Conservation (phyloP, 1,140 invertebrate genomes). For the Polypedilum pembai region DNA sequence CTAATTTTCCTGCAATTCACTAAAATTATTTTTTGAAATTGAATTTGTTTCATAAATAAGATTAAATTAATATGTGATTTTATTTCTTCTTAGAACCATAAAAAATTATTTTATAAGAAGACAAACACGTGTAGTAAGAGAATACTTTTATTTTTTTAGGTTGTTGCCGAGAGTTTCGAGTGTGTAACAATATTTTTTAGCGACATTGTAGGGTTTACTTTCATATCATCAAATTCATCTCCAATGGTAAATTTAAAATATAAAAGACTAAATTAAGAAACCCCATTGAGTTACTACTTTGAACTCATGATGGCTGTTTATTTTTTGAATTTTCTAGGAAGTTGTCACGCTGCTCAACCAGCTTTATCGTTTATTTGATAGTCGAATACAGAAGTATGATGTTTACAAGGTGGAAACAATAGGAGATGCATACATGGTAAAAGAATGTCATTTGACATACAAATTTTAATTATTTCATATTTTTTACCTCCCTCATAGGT, state of each 20-base stretch:
- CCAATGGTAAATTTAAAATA: constrained; percentile 65
- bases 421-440: constrained; percentile 51
- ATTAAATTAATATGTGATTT: too few relatives aligned
- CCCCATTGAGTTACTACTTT: neutral
- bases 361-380: constrained; percentile 58
- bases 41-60: too few relatives aligned
- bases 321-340: constrained; percentile 44
- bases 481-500: neutral
- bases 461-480: neutral
- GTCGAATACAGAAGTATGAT: constrained; percentile 65
- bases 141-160: constrained; percentile 33
- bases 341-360: constrained; percentile 66
- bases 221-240: constrained; percentile 62
- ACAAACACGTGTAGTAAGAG: too few relatives aligned
- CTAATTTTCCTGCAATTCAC: too few relatives aligned
- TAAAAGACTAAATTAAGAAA: constrained; percentile 33
- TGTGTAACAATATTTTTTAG: constrained; percentile 73
- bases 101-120: too few relatives aligned
- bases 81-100: too few relatives aligned
- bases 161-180: constrained; percentile 61
- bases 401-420: constrained; percentile 62
- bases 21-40: too few relatives aligned
- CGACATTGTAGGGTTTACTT: constrained; percentile 74
- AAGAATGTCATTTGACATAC: neutral
- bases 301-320: neutral